Evolutionary conservation across 2,888 invertebrate species (phyloP), one percentile per base, ranked within the genome.

Genomic region (Hermaeophaga mercurialis): DNA sequence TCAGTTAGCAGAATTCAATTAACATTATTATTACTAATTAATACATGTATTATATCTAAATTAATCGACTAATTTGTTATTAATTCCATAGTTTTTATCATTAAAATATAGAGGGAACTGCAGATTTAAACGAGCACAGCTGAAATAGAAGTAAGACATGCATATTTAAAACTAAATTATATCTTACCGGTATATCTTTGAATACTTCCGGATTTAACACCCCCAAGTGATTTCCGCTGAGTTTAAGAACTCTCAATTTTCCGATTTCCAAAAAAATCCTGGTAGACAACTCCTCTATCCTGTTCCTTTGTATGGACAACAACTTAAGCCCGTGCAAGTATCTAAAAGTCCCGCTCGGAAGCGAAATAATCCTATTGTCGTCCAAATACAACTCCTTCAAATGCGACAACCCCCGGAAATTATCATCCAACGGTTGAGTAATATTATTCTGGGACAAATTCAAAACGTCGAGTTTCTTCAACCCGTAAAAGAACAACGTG

Each of bases 161-260:
- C n/a, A n/a, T n/a, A n/a, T n/a, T n/a, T n/a, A n/a, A n/a, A n/a
- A n/a, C n/a, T n/a, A n/a, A n/a, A n/a, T n/a, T n/a, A n/a, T n/a
- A n/a, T n/a, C 50, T 18, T 76, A 85, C 84, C 79, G 81, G 79
- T 56, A 84, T 79, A 77, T 90, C 89, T 72, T 85, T 86, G 75
- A 90, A 89, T 19, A 88, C 88, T 78, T 91, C 91, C 9, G 90
- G 89, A 70, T 86, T 85, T 58, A 92, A 81, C 71, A 89, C 88
- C 46, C 81, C 78, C 49, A 92, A 75, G 46, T 87, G 85, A 79
- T 92, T 92, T 64, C 85, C 83, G 75, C 89, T 90, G 64, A 92
- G 79, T 77, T 91, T 89, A 65, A 92, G 80, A 71, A 82, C 81
- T 68, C 83, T 83, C 64, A 92, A 80, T 72, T 87, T 88, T 43